A percentile compares a stretch with the other conserved stretches of the same genome.
These are phyloP conservation scores for Junco hyemalis DNA, from an alignment of 2,113 vertebrate genomes.

Conservation along the genomic window DNA sequence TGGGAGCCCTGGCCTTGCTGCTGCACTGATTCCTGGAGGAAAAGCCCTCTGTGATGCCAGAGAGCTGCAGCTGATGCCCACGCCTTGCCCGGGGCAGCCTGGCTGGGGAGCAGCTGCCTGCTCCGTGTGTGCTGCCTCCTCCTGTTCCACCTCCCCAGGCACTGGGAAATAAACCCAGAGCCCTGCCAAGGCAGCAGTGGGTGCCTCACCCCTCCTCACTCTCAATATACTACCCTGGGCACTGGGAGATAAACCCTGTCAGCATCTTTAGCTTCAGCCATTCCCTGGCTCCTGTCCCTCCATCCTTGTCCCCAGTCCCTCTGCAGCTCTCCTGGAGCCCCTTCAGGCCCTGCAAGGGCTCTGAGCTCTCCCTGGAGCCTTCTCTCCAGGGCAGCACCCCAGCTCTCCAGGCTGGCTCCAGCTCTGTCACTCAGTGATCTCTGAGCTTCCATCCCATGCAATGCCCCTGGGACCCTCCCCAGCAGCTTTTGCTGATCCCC, in stretches of 20 bases:
- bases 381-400: too few species aligned
- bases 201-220: not conserved
- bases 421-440: not conserved
- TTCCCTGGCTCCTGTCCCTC: too few species aligned
- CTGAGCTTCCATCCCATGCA: not conserved
- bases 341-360: too few species aligned
- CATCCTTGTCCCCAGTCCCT: too few species aligned
- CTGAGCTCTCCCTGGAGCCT: too few species aligned
- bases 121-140: not conserved
- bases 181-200: not conserved
- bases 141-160: not conserved
- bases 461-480: not conserved
- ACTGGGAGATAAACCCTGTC: too few species aligned
- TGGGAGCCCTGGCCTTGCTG: not conserved
- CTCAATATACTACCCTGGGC: fast-evolving
- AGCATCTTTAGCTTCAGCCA: too few species aligned
- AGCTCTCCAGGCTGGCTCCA: not conserved
- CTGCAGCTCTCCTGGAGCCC: too few species aligned
- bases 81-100: not conserved
- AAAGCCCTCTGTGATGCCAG: not conserved
- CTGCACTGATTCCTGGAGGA: not conserved
- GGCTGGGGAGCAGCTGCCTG: slow-evolving; percentile 25
- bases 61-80: slow-evolving; percentile 28
- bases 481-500: not conserved
- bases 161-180: not conserved